Conservation (phyloP, 2,797 vertebrate species). For the Pipistrellus nathusii region DNA sequence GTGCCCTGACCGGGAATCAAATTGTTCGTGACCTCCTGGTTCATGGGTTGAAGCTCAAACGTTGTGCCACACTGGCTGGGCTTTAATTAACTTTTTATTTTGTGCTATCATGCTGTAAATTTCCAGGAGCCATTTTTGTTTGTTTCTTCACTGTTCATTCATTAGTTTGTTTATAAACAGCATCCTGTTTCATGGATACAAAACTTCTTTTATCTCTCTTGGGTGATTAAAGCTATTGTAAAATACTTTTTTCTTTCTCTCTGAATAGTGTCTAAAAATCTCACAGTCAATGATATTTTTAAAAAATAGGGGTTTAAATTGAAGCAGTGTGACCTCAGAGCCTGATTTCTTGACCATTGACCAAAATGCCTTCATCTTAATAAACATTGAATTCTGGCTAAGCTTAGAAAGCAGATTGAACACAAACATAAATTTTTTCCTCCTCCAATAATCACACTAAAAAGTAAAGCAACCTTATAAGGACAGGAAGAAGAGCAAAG, state of each 20-base stretch:
- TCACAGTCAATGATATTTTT: conserved; percentile 38
- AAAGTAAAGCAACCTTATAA: conserved; percentile 32
- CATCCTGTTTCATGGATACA: not conserved
- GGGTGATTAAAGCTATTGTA: conserved; percentile 11
- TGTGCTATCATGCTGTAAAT: not conserved
- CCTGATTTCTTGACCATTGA: not conserved
- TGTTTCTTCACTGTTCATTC: conserved; percentile 3
- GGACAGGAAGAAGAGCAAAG: not conserved
- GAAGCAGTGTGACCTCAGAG: not conserved
- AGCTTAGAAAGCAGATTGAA: not conserved
- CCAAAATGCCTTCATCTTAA: not conserved
- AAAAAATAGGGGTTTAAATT: not conserved
- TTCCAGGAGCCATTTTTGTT: conserved; percentile 34
- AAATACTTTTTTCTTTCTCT: not conserved
- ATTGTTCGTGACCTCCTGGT: too few relatives aligned
- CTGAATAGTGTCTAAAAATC: not conserved
- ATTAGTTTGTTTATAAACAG: not conserved
- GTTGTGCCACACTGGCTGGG: too few relatives aligned
- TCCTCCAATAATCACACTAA: not conserved
- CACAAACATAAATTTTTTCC: not conserved
- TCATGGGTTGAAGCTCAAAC: too few relatives aligned
- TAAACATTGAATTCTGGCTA: not conserved
- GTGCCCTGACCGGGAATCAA: too few relatives aligned
- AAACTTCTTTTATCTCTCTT: conserved; percentile 1
- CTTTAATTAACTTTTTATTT: conserved; percentile 5